phyloP scores from a whole-genome alignment of 2,888 invertebrate species.

The Mesorhabditis belari region DNA sequence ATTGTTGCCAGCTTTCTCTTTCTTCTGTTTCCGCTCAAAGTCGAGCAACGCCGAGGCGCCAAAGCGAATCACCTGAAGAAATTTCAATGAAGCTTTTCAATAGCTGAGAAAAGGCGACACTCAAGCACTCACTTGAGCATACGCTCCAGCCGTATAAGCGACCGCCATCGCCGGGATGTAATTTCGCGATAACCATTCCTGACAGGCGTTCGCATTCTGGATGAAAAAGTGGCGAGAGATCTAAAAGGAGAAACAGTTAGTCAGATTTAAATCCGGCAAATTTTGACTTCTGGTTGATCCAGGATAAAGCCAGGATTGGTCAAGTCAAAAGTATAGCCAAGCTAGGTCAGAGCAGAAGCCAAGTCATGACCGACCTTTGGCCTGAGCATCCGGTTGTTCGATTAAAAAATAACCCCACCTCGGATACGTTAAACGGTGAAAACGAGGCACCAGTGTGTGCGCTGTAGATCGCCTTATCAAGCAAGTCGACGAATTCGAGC shows the following conservation, averaged over 20 bases:
- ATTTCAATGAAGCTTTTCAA: background rate
- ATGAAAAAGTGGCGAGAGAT: constrained; percentile 84
- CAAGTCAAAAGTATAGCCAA: too few relatives aligned
- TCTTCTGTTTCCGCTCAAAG: constrained; percentile 60
- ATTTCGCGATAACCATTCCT: constrained; percentile 85
- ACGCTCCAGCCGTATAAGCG: constrained; percentile 75
- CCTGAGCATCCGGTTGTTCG: too few relatives aligned
- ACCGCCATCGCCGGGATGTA: constrained; percentile 77
- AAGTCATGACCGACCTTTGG: too few relatives aligned
- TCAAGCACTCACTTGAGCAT: constrained; percentile 65
- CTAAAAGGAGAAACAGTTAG: constrained; percentile 51
- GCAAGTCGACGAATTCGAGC: constrained; percentile 79
- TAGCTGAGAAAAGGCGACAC: background rate
- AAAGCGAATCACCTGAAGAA: constrained; percentile 21
- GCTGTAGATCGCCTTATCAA: constrained; percentile 87
- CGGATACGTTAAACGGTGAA: constrained; percentile 65
- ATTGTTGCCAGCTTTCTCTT: constrained; percentile 51
- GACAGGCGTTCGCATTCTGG: constrained; percentile 84
- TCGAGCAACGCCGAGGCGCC: constrained; percentile 18
- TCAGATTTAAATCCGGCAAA: too few relatives aligned
- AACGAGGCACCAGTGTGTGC: constrained; percentile 74
- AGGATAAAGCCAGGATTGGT: too few relatives aligned
- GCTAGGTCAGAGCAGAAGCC: too few relatives aligned
- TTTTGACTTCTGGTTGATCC: too few relatives aligned
- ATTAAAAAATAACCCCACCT: constrained; percentile 54